Percentiles rank a stretch among this genome's conserved stretches.
These are phyloP conservation scores for Corynorhinus townsendii DNA, from an alignment of 2,113 vertebrate species.

Conservation along the genomic window DNA sequence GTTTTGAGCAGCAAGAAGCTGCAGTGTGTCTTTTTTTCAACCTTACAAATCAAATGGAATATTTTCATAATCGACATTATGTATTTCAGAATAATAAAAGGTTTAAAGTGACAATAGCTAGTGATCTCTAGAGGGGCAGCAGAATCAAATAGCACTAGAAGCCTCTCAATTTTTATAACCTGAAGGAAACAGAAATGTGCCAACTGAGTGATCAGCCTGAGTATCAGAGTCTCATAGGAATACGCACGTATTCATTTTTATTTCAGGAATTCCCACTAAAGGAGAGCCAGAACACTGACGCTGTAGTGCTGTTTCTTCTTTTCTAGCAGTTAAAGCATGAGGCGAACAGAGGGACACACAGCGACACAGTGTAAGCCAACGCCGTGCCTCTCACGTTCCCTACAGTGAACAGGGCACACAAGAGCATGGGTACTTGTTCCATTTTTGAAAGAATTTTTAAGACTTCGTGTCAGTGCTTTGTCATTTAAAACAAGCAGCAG, in stretches of 20 bases:
- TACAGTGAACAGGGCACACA: neutral
- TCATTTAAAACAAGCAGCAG: neutral
- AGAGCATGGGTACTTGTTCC: neutral
- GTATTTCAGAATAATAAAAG: constrained; percentile 29
- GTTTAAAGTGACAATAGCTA: neutral
- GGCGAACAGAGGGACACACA: neutral
- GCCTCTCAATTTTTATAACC: neutral
- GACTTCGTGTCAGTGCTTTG: constrained; percentile 18
- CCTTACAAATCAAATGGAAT: constrained; percentile 1
- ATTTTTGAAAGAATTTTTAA: constrained; percentile 47
- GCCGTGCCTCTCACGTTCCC: neutral
- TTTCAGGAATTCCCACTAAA: constrained; percentile 36
- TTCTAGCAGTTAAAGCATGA: neutral
- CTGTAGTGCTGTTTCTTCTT: neutral
- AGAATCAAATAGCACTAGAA: constrained; percentile 39
- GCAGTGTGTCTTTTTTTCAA: neutral
- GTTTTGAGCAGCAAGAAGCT: constrained; percentile 44
- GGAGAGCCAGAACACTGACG: constrained; percentile 14
- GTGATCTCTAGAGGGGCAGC: neutral
- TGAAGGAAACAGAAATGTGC: constrained; percentile 23
- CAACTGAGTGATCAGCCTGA: neutral
- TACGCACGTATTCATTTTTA: neutral
- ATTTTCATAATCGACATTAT: constrained; percentile 1
- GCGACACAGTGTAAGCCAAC: neutral
- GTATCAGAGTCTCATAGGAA: neutral